These are phyloP conservation scores for Rhizoglyphus robini DNA, from an alignment of 1,140 invertebrate species.

Conservation along the genomic window DNA sequence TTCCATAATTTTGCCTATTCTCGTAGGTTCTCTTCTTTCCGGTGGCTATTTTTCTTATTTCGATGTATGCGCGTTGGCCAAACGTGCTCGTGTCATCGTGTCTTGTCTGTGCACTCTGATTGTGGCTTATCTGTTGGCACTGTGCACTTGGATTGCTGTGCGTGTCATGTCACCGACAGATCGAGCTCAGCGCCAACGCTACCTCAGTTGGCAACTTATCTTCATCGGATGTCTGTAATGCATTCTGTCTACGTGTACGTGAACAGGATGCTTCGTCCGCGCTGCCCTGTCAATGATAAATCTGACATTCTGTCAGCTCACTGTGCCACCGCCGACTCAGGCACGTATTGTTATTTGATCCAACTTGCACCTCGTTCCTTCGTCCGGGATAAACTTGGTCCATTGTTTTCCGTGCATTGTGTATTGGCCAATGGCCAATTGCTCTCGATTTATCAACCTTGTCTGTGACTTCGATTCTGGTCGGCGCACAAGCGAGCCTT, in stretches of 20 bases:
- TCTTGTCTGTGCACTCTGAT: not conserved
- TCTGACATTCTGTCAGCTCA: constrained; percentile 4
- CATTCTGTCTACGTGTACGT: not conserved
- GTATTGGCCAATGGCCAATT: no score
- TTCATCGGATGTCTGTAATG: not conserved
- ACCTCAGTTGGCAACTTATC: not conserved
- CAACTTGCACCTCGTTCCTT: not conserved
- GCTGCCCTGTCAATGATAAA: constrained; percentile 9
- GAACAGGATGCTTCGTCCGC: constrained; percentile 1
- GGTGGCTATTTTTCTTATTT: constrained; percentile 14
- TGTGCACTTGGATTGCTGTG: not conserved
- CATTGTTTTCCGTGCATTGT: no score
- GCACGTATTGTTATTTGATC: not conserved
- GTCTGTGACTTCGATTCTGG: not conserved
- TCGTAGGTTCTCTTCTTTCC: not conserved
- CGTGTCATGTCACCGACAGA: not conserved
- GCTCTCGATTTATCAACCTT: constrained; percentile 6
- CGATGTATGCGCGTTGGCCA: not conserved
- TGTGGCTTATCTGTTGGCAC: not conserved
- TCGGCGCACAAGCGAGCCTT: not conserved
- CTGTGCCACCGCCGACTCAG: not conserved
- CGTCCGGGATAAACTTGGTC: not conserved
- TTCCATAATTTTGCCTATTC: constrained; percentile 2
- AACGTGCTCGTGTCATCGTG: not conserved
- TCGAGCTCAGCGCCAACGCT: not conserved